Conservation (phyloP, 2,797 vertebrate species). For the Epinephelus coioides region DNA sequence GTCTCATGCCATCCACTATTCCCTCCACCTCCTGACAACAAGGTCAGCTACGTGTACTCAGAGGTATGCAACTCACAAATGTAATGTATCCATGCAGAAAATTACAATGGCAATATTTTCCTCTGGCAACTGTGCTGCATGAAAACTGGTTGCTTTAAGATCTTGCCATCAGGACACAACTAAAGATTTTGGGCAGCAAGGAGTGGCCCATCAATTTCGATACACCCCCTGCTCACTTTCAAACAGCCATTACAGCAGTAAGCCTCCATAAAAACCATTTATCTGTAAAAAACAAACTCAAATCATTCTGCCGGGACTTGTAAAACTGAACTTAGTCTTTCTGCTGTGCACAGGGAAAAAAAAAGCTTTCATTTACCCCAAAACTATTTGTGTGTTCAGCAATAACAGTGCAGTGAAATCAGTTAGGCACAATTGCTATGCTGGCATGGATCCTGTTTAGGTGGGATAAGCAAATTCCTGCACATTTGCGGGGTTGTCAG, state of each 20-base stretch:
- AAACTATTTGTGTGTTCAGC: slow-evolving; percentile 82
- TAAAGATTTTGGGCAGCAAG: neutral
- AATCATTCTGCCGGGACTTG: slow-evolving; percentile 58
- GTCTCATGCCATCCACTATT: no score
- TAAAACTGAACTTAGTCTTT: slow-evolving; percentile 69
- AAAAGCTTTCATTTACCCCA: slow-evolving; percentile 65
- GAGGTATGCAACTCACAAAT: no score
- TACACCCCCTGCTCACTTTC: slow-evolving; percentile 17
- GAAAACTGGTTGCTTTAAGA: neutral
- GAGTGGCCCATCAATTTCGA: neutral
- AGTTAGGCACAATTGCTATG: slow-evolving; percentile 84
- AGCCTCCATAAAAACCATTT: slow-evolving; percentile 36
- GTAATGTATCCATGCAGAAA: no score
- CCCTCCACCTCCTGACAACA: no score
- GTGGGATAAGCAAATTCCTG: slow-evolving; percentile 81
- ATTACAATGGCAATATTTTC: no score
- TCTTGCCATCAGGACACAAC: neutral
- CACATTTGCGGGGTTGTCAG: slow-evolving; percentile 75
- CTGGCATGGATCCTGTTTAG: slow-evolving; percentile 80
- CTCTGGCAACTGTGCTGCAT: no score
- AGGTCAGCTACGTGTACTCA: no score
- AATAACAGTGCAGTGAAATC: slow-evolving; percentile 79
- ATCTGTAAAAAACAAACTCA: slow-evolving; percentile 48
- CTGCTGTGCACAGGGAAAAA: slow-evolving; percentile 58
- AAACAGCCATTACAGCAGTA: slow-evolving; percentile 31